These are phyloP conservation scores for Lacerta bilineata DNA, from an alignment of 2,797 vertebrate genomes.

Conservation along the genomic window DNA sequence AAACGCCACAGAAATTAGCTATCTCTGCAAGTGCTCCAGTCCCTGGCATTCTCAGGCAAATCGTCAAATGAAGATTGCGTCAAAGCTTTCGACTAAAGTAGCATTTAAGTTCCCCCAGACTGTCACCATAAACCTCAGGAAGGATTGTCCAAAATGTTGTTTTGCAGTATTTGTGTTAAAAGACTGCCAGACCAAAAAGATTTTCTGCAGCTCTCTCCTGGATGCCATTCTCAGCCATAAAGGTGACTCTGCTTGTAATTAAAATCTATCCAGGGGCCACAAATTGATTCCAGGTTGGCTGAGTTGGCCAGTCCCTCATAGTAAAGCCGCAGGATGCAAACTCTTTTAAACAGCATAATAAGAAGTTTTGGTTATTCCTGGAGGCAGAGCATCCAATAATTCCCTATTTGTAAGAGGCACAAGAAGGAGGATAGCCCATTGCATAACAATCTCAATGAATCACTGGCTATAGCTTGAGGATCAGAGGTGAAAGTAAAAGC, in stretches of 20 bases:
- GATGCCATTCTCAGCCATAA: conserved; percentile 42
- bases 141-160: conserved; percentile 18
- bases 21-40: not conserved
- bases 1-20: conserved; percentile 6
- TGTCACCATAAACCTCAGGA: conserved; percentile 44
- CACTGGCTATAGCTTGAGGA: not conserved
- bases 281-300: conserved; percentile 67
- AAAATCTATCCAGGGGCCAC: conserved; percentile 40
- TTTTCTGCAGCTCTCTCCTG: conserved; percentile 25
- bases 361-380: conserved; percentile 35
- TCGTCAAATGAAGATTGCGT: conserved; percentile 19
- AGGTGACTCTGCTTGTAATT: conserved; percentile 63
- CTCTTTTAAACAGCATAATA: conserved; percentile 47
- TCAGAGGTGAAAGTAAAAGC: not conserved
- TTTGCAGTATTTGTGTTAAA: conserved; percentile 46
- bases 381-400: conserved; percentile 41
- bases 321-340: conserved; percentile 24
- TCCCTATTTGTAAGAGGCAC: conserved; percentile 38
- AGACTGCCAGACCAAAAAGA: conserved; percentile 39
- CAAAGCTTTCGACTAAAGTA: conserved; percentile 50
- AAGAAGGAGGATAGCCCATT: conserved; percentile 33
- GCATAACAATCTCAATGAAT: conserved; percentile 27
- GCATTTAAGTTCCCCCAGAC: conserved; percentile 5
- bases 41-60: conserved; percentile 33
- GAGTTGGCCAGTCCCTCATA: conserved; percentile 50